Base-by-base conservation (phyloP, 2,888 invertebrate species). In the Ichneumon xanthorius region DNA sequence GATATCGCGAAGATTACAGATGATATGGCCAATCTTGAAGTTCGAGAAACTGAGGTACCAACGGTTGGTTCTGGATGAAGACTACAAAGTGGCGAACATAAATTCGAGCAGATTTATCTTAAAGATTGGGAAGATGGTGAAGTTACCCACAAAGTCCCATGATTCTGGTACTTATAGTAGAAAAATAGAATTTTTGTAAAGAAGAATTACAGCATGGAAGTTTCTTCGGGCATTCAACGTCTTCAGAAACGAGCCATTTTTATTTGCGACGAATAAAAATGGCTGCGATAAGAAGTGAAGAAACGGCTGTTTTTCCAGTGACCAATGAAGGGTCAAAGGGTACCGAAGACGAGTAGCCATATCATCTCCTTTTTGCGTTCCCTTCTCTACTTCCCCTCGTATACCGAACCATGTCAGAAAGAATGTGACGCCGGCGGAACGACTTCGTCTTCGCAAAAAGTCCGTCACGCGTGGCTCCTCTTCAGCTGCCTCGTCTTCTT, bases 371-470 rank as follows among this genome's bases (percentile, higher is more conserved):
- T 71, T 80, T 70, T n/a, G 40, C 22, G 11, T 26, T 33, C 30
- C 65, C 33, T 65, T 65, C 65, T 22, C 76, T 65, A n/a, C 50
- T 33, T 72, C 50, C 65, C 73, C 33, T 76, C 65, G 45, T 45
- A 19, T 77, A 58, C 40, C 86, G 89, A 87, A 90, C 87, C 89
- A 88, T 89, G 90, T 89, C 90, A 88, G 88, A 89, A 90, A 89
- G 88, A 90, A 91, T 90, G 89, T 88, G 92, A 89, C 91, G 91
- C 91, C 90, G 89, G 88, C 88, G 86, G 87, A 90, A 88, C 89
- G 91, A 40, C 78, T 67, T 26, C 30, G 61, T 89, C 91, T 89
- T 89, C 89, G 88, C 89, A 92, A 91, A 92, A 91, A 92, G 85
- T 81, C 79, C 85, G 89, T 89, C 89, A 89, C 88, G 89, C 90